phyloP scores from a whole-genome alignment of 2,797 vertebrate genomes.

The Bryconaethiops microstoma region DNA sequence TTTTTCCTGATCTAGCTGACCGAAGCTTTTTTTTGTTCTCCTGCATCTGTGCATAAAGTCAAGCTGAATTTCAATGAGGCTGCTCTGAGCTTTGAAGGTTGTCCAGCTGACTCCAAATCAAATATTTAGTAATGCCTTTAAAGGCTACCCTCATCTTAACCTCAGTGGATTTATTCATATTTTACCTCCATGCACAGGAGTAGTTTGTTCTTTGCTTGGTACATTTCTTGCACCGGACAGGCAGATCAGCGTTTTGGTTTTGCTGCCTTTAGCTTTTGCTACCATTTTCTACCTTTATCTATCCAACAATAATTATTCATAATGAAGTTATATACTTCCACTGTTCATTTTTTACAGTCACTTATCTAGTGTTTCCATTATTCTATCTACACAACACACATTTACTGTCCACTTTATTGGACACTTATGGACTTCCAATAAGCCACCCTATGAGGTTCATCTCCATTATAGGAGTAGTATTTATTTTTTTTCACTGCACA shows the following conservation, averaged over 20 bases:
- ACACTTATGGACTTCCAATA: too few relatives aligned
- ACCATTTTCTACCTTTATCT: too few relatives aligned
- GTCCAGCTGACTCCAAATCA: conserved; percentile 52
- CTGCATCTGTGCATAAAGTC: conserved; percentile 41
- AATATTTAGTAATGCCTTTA: conserved; percentile 55
- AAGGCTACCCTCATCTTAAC: conserved; percentile 39
- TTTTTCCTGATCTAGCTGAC: conserved; percentile 42
- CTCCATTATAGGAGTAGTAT: too few relatives aligned
- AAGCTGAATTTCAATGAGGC: conserved; percentile 53
- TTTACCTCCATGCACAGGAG: conserved; percentile 11
- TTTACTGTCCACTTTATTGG: too few relatives aligned
- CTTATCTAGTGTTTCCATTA: too few relatives aligned
- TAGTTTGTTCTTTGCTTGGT: neutral
- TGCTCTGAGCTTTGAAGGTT: conserved; percentile 47
- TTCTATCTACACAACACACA: too few relatives aligned
- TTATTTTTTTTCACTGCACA: too few relatives aligned
- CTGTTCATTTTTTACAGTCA: too few relatives aligned
- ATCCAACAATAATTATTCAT: too few relatives aligned
- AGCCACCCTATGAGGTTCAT: too few relatives aligned
- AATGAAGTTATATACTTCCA: too few relatives aligned
- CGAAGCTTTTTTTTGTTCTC: conserved; percentile 32
- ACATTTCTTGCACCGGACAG: neutral
- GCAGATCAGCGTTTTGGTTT: neutral
- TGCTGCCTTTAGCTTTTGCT: neutral
- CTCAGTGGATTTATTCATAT: conserved; percentile 11